Conservation (phyloP, 2,888 invertebrate genomes). For the Abrostola tripartita region DNA sequence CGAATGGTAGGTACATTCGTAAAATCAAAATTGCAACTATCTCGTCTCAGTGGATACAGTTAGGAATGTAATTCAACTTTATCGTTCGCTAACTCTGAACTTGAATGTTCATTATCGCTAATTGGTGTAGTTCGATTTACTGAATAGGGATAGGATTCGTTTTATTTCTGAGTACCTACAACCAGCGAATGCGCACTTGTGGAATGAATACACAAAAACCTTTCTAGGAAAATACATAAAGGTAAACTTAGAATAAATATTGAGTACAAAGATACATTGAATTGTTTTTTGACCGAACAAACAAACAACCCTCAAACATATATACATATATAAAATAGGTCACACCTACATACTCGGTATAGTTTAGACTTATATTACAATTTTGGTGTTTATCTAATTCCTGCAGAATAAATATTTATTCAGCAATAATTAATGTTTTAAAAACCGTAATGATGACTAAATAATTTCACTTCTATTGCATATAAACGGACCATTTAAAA, state of each 20-base stretch:
- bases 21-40: conserved; percentile 59
- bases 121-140: conserved; percentile 47
- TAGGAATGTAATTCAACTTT: conserved; percentile 53
- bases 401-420: conserved; percentile 15
- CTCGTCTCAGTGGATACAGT: conserved; percentile 37
- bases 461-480: conserved; percentile 31
- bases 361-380: conserved; percentile 7
- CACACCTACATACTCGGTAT: conserved; percentile 12
- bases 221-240: conserved; percentile 12
- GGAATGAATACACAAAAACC: conserved; percentile 10
- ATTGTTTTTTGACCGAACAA: too few species aligned
- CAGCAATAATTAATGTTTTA: conserved; percentile 22
- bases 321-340: neutral
- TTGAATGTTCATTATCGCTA: conserved; percentile 51
- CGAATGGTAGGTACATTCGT: conserved; percentile 46
- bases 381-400: conserved; percentile 14
- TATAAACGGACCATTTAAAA: conserved; percentile 33
- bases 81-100: conserved; percentile 47
- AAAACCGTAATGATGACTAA: conserved; percentile 19
- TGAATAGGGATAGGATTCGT: conserved; percentile 30
- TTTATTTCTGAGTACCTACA: conserved; percentile 23
- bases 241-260: conserved; percentile 7
- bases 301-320: neutral
- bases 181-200: conserved; percentile 2
- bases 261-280: neutral